A percentile compares a stretch with the other conserved stretches of the same genome.
Evolutionary conservation across 2,113 vertebrate genomes (phyloP).

Genomic region (Tyto alba): DNA sequence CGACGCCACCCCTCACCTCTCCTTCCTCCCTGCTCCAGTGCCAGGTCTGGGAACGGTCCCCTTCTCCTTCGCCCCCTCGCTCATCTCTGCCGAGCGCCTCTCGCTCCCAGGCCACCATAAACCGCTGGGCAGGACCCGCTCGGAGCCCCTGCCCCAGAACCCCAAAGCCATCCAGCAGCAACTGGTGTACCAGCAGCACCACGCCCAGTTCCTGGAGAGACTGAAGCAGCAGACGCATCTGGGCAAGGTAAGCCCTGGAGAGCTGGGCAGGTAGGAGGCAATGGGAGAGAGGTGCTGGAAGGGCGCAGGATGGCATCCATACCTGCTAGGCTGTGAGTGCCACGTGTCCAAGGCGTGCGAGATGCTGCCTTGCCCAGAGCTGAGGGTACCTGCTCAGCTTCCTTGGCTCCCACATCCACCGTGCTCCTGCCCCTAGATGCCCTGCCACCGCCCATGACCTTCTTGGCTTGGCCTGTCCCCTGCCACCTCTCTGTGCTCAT

Average conservation of each 20-base stretch:
- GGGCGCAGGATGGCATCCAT: background rate
- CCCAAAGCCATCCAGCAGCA: conserved; percentile 74
- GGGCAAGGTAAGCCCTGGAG: too few relatives aligned
- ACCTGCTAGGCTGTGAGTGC: rapidly evolving
- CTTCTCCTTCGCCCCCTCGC: conserved; percentile 77
- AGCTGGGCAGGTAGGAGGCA: background rate
- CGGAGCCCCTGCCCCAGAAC: conserved; percentile 89
- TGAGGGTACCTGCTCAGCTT: background rate
- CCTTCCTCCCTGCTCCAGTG: conserved; percentile 58
- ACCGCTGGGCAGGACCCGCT: conserved; percentile 87
- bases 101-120: conserved; percentile 78
- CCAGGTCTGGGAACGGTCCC: conserved; percentile 76
- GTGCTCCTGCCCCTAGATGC: background rate
- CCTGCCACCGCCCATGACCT: background rate
- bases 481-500: background rate
- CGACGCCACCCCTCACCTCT: background rate
- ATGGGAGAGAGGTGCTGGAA: background rate
- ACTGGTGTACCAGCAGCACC: conserved; percentile 69
- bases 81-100: conserved; percentile 69
- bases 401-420: background rate
- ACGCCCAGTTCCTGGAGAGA: conserved; percentile 75
- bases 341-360: rapidly evolving
- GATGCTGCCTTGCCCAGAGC: background rate
- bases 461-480: background rate
- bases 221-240: conserved; percentile 77